These are phyloP conservation scores for Arrhopalites spinosus DNA, from an alignment of 2,888 invertebrate species.

Conservation along the genomic window DNA sequence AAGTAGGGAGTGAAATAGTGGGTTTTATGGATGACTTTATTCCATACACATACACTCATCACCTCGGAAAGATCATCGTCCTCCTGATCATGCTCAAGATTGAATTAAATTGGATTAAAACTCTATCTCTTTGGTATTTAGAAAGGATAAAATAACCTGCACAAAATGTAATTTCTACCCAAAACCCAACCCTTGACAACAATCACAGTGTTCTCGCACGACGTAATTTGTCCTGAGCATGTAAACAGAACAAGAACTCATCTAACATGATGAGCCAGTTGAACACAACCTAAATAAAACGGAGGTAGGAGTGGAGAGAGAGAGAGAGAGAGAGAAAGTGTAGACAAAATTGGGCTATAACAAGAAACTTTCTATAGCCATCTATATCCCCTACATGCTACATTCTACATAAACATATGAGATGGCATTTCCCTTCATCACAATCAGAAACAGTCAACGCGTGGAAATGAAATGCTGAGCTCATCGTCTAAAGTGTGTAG, in stretches of 20 bases:
- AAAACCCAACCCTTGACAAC: neutral
- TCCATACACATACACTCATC: too few relatives aligned
- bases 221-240: neutral
- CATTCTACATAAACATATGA: neutral
- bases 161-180: neutral
- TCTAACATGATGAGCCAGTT: too few relatives aligned
- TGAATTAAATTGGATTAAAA: too few relatives aligned
- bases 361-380: too few relatives aligned
- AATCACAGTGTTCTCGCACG: neutral
- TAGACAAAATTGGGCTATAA: too few relatives aligned
- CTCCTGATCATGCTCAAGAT: too few relatives aligned
- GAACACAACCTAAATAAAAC: neutral
- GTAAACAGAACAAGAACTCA: neutral
- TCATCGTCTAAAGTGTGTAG: neutral
- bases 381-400: too few relatives aligned
- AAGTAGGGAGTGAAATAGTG: too few relatives aligned
- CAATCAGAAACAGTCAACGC: constrained; percentile 10
- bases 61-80: too few relatives aligned
- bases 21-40: too few relatives aligned
- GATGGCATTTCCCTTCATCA: neutral
- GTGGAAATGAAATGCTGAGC: constrained; percentile 14
- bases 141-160: too few relatives aligned
- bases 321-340: neutral
- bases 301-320: neutral
- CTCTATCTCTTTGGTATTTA: too few relatives aligned